Evolutionary conservation across 1,140 invertebrate genomes (phyloP).

Genomic region (Aradophagus sp.): DNA sequence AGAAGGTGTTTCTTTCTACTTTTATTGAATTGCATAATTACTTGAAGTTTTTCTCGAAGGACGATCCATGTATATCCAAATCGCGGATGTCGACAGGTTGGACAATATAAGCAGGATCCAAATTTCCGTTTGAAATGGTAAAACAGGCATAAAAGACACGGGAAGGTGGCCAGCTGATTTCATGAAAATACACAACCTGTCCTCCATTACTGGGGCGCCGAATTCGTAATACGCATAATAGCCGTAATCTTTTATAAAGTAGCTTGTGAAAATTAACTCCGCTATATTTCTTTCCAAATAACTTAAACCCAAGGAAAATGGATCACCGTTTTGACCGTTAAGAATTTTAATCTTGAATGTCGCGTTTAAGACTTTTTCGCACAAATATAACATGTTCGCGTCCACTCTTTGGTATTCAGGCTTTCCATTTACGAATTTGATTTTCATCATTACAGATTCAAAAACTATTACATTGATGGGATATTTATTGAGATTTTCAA

Average conservation of each 20-base stretch:
- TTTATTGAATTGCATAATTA: too few species aligned
- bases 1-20: too few species aligned
- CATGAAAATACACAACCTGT: constrained; percentile 58
- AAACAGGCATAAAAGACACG: constrained; percentile 60
- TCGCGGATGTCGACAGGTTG: too few species aligned
- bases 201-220: constrained; percentile 37
- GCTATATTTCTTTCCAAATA: constrained; percentile 22
- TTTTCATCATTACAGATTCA: constrained; percentile 45
- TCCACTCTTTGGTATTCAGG: constrained; percentile 32
- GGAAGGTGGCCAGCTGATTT: constrained; percentile 38
- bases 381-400: constrained; percentile 16
- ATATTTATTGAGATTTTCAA: constrained; percentile 57
- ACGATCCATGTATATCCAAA: too few species aligned
- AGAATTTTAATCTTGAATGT: constrained; percentile 37
- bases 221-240: constrained; percentile 38
- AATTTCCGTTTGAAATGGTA: constrained; percentile 45
- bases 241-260: constrained; percentile 54
- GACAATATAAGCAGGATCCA: too few species aligned
- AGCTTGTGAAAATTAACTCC: constrained; percentile 58
- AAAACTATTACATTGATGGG: constrained; percentile 55
- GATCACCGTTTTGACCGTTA: constrained; percentile 24
- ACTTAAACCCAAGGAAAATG: constrained; percentile 38
- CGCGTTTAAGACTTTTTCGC: constrained; percentile 48
- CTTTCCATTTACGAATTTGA: neutral
- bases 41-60: too few species aligned